These are phyloP conservation scores for Pseudorasbora parva DNA, from an alignment of 2,113 vertebrate genomes.

Conservation along the genomic window DNA sequence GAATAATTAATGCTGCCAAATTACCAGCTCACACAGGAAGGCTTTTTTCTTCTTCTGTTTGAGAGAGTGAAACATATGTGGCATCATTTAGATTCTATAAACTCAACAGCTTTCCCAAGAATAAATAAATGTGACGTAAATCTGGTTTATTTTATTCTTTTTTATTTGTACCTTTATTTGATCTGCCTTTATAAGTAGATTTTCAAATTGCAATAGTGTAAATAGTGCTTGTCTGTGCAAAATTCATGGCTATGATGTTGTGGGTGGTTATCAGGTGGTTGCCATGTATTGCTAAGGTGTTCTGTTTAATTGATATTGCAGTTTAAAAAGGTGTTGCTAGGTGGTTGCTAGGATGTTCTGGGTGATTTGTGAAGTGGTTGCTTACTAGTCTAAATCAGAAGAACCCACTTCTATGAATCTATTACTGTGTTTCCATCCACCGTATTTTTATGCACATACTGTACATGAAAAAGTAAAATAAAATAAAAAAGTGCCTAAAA, in stretches of 20 bases:
- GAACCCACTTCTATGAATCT: neutral
- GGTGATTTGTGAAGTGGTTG: neutral
- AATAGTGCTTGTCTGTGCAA: neutral
- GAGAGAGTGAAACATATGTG: neutral
- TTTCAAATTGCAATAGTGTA: neutral
- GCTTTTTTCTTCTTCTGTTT: slow-evolving; percentile 10
- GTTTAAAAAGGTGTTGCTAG: neutral
- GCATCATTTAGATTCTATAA: neutral
- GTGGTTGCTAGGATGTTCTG: too few relatives aligned
- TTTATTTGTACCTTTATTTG: too few relatives aligned
- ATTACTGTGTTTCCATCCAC: too few relatives aligned
- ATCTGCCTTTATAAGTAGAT: neutral
- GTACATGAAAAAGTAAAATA: too few relatives aligned
- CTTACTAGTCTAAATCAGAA: neutral
- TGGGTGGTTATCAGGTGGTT: neutral
- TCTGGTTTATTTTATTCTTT: neutral
- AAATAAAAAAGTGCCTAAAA: too few relatives aligned
- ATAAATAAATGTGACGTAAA: neutral
- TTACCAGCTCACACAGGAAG: slow-evolving; percentile 17
- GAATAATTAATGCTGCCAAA: slow-evolving; percentile 54
- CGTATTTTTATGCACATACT: too few relatives aligned
- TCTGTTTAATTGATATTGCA: neutral
- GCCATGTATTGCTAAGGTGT: neutral
- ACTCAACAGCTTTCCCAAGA: neutral
- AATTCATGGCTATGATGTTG: neutral